Evolutionary conservation across 2,113 vertebrate species (phyloP), one percentile per base, ranked within the genome.

Genomic region (Rhinopomastus cyanomelas): DNA sequence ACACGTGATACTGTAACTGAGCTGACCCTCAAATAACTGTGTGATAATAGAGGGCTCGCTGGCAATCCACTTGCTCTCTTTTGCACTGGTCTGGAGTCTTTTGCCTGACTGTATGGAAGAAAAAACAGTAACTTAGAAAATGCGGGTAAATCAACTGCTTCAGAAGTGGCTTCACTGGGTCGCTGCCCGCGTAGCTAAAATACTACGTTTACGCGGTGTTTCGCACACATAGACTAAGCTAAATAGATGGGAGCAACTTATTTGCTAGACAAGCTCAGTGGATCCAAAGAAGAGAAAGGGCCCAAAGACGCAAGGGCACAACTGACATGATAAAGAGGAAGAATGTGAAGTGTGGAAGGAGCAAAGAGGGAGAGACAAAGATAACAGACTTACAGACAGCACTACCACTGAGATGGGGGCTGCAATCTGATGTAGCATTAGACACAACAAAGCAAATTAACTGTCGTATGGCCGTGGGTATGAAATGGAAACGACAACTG

Each of bases 21-120:
- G 97, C 34, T 98, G 97, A 39, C 98, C 98, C 92, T 98, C 98
- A 60, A 99, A 98, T n/a, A 98, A 88, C 25, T 76, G 62, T 3
- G 98, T 98, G 86, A 99, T 89, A 11, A 98, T 93, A 6, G 98
- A 98, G 9, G 96, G 93, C 62, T 98, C 97, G 1, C 8, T 59
- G 79, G 42, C 14, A 0, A 39, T 37, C 14, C 15, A 44, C 65
- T 61, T 32, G 29, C 75, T 88, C 76, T 78, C 78, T 84, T 68
- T 76, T 46, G 75, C 81, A 6, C 4, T 2, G 0, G 34, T 32
- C 29, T 51, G 6, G 29, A 60, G 85, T 75, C 68, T 97, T 46
- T 36, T 94, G 29, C 81, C 93, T 79, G 94, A 89, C 97, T 97
- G 48, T 57, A 62, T 7, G 65, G 32, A 67, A 53, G 37, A 19